Evolutionary conservation across 2,888 invertebrate genomes (phyloP).

Genomic region (Drosophila dives): DNA sequence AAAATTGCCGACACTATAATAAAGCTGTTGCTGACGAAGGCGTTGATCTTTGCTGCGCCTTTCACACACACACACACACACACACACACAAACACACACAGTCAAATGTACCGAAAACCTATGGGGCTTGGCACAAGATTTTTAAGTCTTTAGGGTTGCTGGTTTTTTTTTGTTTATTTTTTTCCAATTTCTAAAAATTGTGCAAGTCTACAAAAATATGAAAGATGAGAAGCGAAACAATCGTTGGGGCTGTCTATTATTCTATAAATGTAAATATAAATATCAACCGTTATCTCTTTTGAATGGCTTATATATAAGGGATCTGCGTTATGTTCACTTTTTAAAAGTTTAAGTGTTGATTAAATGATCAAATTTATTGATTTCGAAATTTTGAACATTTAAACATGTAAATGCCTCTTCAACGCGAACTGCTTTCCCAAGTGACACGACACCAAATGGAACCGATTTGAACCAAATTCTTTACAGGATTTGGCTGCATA

Average conservation of each 20-base stretch:
- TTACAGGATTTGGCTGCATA: background rate
- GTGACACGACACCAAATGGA: background rate
- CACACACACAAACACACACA: slow-evolving; percentile 1
- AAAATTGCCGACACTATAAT: slow-evolving; percentile 32
- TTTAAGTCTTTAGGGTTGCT: slow-evolving; percentile 36
- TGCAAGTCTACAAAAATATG: background rate
- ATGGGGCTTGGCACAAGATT: slow-evolving; percentile 46
- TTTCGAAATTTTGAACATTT: background rate
- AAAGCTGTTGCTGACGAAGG: slow-evolving; percentile 21
- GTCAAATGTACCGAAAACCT: slow-evolving; percentile 38
- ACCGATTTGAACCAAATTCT: background rate
- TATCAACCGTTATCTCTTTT: background rate
- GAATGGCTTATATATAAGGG: background rate
- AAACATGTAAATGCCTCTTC: background rate
- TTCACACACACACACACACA: slow-evolving; percentile 34
- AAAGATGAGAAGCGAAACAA: background rate
- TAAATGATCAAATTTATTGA: background rate
- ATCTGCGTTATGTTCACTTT: background rate
- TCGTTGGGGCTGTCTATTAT: background rate
- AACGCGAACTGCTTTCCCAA: background rate
- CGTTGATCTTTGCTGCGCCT: slow-evolving; percentile 46
- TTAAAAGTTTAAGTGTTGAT: background rate
- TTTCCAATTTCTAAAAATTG: slow-evolving; percentile 35
- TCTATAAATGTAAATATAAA: too few relatives aligned
- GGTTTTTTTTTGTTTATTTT: slow-evolving; percentile 9